Conservation (phyloP, 2,113 vertebrate species). For the Paratilapia polleni region DNA sequence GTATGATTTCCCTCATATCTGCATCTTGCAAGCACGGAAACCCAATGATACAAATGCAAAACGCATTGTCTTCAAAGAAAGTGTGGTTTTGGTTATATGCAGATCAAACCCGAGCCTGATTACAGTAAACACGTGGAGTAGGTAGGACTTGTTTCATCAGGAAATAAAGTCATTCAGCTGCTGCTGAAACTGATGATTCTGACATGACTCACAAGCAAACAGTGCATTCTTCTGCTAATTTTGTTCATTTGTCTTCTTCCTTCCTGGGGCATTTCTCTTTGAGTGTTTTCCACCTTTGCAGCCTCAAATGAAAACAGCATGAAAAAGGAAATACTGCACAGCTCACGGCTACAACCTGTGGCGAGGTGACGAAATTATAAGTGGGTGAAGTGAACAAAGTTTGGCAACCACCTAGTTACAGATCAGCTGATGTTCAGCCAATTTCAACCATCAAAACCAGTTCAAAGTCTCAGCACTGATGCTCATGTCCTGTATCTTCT, state of each 20-base stretch:
- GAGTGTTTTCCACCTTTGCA: not conserved
- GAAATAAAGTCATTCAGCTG: constrained; percentile 5
- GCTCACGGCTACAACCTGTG: not conserved
- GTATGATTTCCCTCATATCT: not conserved
- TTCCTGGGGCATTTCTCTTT: not conserved
- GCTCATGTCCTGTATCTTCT: not conserved
- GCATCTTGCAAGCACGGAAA: not conserved
- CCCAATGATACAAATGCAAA: not conserved
- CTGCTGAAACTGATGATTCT: constrained; percentile 2
- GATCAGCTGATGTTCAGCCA: not conserved
- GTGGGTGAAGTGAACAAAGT: not conserved
- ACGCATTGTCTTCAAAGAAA: not conserved
- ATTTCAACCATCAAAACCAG: not conserved
- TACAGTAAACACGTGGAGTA: not conserved
- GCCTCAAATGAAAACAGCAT: not conserved
- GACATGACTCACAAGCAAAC: not conserved
- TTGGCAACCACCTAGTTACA: not conserved
- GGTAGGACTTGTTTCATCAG: constrained; percentile 5
- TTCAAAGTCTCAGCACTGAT: not conserved
- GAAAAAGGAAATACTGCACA: not conserved
- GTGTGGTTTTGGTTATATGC: not conserved
- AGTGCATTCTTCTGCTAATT: constrained; percentile 9
- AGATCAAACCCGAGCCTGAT: not conserved
- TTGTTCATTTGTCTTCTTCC: not conserved
- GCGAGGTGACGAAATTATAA: not conserved